phyloP scores from a whole-genome alignment of 2,888 invertebrate species.

The Andrena fulva region DNA sequence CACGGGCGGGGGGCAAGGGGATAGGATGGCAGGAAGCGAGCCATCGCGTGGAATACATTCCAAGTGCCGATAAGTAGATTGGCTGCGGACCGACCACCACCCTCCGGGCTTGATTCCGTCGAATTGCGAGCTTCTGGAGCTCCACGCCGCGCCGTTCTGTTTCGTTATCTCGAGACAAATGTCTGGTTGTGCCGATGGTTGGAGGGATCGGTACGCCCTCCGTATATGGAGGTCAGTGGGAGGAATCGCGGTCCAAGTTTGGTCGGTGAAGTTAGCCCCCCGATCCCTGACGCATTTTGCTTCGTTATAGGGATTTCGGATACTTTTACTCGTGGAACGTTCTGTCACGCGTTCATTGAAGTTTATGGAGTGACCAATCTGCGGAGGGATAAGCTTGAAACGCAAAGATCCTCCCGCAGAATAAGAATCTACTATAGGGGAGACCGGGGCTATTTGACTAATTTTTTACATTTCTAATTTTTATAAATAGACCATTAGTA shows the following conservation, averaged over 20 bases:
- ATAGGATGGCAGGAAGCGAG: constrained; percentile 48
- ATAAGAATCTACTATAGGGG: not conserved
- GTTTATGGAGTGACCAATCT: too few species aligned
- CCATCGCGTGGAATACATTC: constrained; percentile 67
- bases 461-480: too few species aligned
- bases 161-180: constrained; percentile 42
- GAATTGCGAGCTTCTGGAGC: constrained; percentile 26
- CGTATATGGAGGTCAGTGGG: not conserved
- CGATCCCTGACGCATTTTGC: not conserved
- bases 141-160: constrained; percentile 12
- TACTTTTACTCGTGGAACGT: too few species aligned
- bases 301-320: too few species aligned
- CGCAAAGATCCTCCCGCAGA: not conserved
- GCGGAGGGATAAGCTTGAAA: too few species aligned
- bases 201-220: not conserved
- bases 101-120: constrained; percentile 20
- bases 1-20: constrained; percentile 7
- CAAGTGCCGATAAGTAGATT: constrained; percentile 68
- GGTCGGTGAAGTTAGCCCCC: not conserved
- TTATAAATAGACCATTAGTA: too few species aligned
- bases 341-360: too few species aligned
- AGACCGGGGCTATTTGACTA: too few species aligned
- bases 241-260: not conserved
- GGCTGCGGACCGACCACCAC: constrained; percentile 22
- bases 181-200: not conserved